A percentile compares a stretch with the other conserved stretches of the same genome.
phyloP scores from a whole-genome alignment of 1,140 invertebrate species.

The Holotrichia oblita region DNA sequence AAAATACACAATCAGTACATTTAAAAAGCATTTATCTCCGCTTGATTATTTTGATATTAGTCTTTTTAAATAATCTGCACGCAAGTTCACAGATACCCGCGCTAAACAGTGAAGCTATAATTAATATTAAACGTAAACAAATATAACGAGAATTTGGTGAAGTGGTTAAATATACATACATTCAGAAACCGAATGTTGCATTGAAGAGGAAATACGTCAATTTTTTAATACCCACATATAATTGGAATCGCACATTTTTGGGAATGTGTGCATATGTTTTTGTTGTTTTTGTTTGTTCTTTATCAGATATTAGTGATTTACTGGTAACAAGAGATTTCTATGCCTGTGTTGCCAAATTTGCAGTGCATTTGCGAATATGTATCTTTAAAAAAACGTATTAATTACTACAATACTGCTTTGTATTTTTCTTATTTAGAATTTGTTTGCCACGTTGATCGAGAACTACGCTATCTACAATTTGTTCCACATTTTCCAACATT shows the following conservation, averaged over 20 bases:
- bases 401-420: too few relatives aligned
- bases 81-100: slow-evolving; percentile 6
- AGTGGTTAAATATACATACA: not conserved
- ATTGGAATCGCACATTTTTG: not conserved
- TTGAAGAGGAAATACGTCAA: slow-evolving; percentile 21
- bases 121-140: slow-evolving; percentile 10
- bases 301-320: too few relatives aligned
- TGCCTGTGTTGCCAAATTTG: too few relatives aligned
- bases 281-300: not conserved
- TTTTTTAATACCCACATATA: slow-evolving; percentile 8
- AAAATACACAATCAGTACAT: not conserved
- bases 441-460: too few relatives aligned
- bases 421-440: too few relatives aligned
- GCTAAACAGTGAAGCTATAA: slow-evolving; percentile 13
- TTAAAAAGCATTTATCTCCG: not conserved
- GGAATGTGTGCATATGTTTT: not conserved
- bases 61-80: slow-evolving; percentile 22
- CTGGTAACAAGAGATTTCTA: too few relatives aligned
- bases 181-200: not conserved
- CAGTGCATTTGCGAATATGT: too few relatives aligned
- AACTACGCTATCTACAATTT: too few relatives aligned
- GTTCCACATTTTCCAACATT: too few relatives aligned
- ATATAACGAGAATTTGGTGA: slow-evolving; percentile 3
- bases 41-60: not conserved
- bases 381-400: too few relatives aligned